A percentile compares a stretch with the other conserved stretches of the same genome.
Evolutionary conservation across 1,140 invertebrate genomes (phyloP).

Genomic region (Rhopalosiphum padi): DNA sequence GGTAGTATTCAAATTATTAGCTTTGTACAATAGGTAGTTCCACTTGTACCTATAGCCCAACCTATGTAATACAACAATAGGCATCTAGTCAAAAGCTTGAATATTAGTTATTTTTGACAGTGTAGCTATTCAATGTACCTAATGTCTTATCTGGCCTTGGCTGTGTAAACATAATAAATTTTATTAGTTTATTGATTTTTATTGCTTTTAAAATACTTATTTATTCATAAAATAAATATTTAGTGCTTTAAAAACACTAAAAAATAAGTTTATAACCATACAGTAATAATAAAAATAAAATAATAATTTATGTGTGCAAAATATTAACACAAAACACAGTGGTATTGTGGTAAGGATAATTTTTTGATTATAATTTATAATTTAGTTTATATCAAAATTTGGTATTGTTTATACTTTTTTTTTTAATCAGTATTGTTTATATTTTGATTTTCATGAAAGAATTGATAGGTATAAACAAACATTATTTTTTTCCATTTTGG

Average conservation of each 20-base stretch:
- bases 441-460: too few species aligned
- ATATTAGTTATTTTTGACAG: conserved; percentile 21
- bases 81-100: not conserved
- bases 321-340: not conserved
- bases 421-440: too few species aligned
- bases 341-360: not conserved
- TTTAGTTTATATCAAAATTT: too few species aligned
- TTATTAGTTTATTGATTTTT: conserved; percentile 25
- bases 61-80: not conserved
- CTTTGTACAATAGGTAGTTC: conserved; percentile 18
- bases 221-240: not conserved
- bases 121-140: not conserved
- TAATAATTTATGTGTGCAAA: not conserved
- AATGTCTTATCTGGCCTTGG: not conserved
- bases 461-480: not conserved
- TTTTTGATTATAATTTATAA: not conserved
- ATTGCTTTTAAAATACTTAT: not conserved
- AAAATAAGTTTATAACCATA: not conserved
- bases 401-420: too few species aligned
- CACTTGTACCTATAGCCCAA: not conserved
- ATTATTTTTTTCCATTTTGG: not conserved
- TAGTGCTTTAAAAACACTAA: not conserved
- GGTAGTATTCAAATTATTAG: not conserved
- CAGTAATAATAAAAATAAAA: not conserved
- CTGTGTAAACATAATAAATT: not conserved